Conservation (phyloP, 2,113 vertebrate genomes). For the Pelodiscus sinensis region DNA sequence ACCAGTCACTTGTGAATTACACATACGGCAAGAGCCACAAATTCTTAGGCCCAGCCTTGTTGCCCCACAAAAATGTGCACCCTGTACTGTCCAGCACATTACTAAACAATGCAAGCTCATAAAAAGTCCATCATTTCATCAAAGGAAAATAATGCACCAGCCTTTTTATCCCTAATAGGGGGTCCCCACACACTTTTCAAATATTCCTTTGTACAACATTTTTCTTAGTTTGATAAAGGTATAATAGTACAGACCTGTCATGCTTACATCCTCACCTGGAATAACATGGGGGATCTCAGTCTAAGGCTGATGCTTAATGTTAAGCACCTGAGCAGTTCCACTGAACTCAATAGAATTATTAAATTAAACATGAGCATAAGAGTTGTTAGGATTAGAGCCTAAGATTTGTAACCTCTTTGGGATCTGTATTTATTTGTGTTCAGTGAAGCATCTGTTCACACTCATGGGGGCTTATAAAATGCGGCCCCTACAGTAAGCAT, state of each 20-base stretch:
- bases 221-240: neutral
- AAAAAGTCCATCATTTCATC: neutral
- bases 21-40: neutral
- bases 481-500: too few species aligned
- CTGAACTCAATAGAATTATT: neutral
- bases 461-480: neutral
- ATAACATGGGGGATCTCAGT: rapidly evolving
- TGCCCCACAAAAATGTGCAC: neutral
- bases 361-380: neutral
- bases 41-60: neutral
- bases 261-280: rapidly evolving
- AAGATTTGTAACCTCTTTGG: neutral
- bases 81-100: neutral
- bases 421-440: neutral
- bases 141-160: neutral
- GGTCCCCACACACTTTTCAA: neutral
- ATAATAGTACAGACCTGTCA: neutral
- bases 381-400: neutral
- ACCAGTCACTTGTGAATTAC: neutral
- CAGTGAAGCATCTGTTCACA: neutral
- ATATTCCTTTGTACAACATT: neutral
- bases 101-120: neutral
- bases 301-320: rapidly evolving
- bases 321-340: neutral
- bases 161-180: neutral